Percentiles rank a stretch among this genome's conserved stretches.
phyloP scores from a whole-genome alignment of 2,888 invertebrate genomes.

The Drepanosiphum platanoidis region DNA sequence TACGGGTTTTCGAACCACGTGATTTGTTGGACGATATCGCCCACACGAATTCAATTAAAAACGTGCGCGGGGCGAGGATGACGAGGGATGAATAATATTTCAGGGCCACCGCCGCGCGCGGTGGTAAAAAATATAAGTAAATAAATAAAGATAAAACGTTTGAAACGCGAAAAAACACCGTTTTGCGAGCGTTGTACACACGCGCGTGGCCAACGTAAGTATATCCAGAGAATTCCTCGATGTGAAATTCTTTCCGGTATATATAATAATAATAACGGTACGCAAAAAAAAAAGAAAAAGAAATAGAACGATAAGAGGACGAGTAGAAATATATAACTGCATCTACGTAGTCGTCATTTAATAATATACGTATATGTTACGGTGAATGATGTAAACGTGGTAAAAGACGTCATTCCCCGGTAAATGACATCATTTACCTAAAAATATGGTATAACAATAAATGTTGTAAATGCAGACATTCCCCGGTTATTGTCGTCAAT shows the following conservation, averaged over 20 bases:
- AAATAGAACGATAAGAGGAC: background rate
- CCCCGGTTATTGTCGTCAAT: no score
- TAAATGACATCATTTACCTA: no score
- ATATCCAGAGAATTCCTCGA: conserved; percentile 18
- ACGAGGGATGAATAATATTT: conserved; percentile 25
- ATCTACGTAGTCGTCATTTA: background rate
- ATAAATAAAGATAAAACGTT: conserved; percentile 33
- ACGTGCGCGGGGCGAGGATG: background rate
- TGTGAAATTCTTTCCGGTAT: conserved; percentile 40
- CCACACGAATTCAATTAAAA: conserved; percentile 38
- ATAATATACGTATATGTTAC: background rate
- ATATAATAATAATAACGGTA: conserved; percentile 24
- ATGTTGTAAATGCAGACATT: no score
- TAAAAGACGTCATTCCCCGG: no score
- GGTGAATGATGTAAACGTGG: no score
- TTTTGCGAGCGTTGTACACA: conserved; percentile 2
- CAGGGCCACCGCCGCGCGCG: background rate
- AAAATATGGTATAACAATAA: no score
- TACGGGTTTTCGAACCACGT: conserved; percentile 2
- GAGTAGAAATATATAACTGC: background rate
- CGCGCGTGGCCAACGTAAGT: background rate
- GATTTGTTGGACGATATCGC: conserved; percentile 36
- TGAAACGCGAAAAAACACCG: background rate
- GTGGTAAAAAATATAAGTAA: conserved; percentile 25
- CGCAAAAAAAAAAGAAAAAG: background rate